Base-by-base conservation (phyloP, 2,797 vertebrate species). In the Gobio occitaniae region DNA sequence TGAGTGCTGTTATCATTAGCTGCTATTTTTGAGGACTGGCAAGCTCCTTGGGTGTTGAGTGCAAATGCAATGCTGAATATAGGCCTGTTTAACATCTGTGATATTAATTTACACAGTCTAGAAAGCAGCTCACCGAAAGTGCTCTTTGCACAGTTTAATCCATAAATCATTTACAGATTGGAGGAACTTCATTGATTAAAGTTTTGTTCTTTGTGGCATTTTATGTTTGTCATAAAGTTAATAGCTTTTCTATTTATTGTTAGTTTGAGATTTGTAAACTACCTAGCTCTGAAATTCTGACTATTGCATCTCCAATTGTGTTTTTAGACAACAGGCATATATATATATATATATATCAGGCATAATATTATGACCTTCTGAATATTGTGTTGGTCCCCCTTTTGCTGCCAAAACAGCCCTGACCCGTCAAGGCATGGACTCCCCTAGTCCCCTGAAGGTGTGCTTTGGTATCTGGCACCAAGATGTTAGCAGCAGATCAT, bases 1-100 rank as follows among this genome's bases (percentile, higher is more conserved):
- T 66, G 76, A 78, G 84, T 78, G 80, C 89, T 89, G 88, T 88
- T 89, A 90, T 90, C 91, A 84, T 86, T 83, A 90, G 74, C 83
- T 78, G 84, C 21, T 87, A 82, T 50, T 69, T 84, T 83, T 82
- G 79, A 87, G 71, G 82, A 41, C 72, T 29, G 25, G 15, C 38
- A 87, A 52, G 75, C 82, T 54, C 29, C 21, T 83, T 71, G 32
- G 77, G 29, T 50, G 72, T 80, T 82, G 86, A 88, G 68, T 90
- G 87, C 83, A 88, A 90, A 90, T 79, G 71, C 79, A 86, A 85
- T 54, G n/a, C 56, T 77, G 81, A 54, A 80, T 74, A 44, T 44
- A 44, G 41, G 41, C 41, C 41, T 44, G 25, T 86, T 81, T 84
- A 76, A 70, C 86, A 85, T 47, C 56, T 83, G 80, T 52, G 75